Evolutionary conservation across 2,888 invertebrate species (phyloP).

Genomic region (Eudemis profundana): DNA sequence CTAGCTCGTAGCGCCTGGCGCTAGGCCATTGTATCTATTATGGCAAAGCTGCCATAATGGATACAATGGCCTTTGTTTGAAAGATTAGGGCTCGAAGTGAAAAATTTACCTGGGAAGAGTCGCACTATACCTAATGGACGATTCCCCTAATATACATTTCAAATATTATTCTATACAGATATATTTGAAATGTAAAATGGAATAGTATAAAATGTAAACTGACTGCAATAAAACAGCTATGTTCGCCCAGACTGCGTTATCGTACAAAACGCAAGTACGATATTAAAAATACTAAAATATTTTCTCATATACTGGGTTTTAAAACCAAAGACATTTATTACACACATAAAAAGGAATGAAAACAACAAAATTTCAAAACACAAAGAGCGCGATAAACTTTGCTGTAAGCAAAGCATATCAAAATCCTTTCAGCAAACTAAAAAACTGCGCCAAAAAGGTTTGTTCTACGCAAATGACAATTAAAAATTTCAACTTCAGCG

Average conservation of each 20-base stretch:
- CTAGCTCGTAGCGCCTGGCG: too few relatives aligned
- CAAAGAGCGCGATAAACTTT: conserved; percentile 20
- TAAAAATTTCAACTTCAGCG: conserved; percentile 54
- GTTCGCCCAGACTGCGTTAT: not conserved
- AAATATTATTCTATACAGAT: too few relatives aligned
- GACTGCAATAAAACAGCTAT: too few relatives aligned
- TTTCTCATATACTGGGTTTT: not conserved
- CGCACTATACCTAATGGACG: too few relatives aligned
- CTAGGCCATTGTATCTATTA: too few relatives aligned
- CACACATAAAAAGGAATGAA: conserved; percentile 4
- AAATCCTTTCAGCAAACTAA: conserved; percentile 41
- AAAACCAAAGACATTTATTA: conserved; percentile 7
- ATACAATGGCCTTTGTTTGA: too few relatives aligned
- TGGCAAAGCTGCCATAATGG: too few relatives aligned
- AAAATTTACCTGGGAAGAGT: too few relatives aligned
- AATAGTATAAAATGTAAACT: too few relatives aligned
- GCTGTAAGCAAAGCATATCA: conserved; percentile 34
- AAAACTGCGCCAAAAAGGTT: conserved; percentile 34
- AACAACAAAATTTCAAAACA: conserved; percentile 13
- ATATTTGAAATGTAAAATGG: too few relatives aligned
- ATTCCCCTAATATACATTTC: too few relatives aligned
- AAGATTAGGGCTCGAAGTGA: too few relatives aligned
- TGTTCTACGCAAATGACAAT: conserved; percentile 48
- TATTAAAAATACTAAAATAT: not conserved
- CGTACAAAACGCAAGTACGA: not conserved